Percentiles rank a stretch among this genome's conserved stretches.
phyloP scores from a whole-genome alignment of 2,888 invertebrate species.

The Drosophila suboccidentalis region DNA sequence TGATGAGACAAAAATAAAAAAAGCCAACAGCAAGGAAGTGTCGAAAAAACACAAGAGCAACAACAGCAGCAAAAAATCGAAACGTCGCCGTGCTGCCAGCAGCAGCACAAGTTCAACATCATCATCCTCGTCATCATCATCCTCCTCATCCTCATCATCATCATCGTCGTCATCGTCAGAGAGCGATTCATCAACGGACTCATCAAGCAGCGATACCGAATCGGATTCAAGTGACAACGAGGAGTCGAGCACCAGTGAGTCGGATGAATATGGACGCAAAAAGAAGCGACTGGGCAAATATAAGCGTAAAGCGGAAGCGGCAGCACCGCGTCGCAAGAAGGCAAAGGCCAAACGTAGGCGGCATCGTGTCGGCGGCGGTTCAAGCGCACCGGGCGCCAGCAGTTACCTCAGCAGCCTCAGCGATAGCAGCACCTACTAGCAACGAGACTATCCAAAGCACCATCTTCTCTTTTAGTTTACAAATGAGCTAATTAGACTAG shows the following conservation, averaged over 20 bases:
- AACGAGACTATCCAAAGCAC: conserved; percentile 27
- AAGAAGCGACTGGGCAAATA: conserved; percentile 83
- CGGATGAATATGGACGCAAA: conserved; percentile 82
- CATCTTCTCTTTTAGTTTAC: conserved; percentile 13
- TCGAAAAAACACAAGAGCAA: conserved; percentile 40
- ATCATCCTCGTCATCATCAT: conserved; percentile 34
- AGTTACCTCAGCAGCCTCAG: conserved; percentile 76
- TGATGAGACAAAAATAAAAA: conserved; percentile 32
- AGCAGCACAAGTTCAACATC: conserved; percentile 43
- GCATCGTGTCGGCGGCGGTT: conserved; percentile 66
- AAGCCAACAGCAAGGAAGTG: conserved; percentile 28
- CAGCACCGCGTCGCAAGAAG: conserved; percentile 78
- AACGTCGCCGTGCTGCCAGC: conserved; percentile 65
- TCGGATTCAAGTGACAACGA: conserved; percentile 85
- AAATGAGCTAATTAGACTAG: conserved; percentile 46
- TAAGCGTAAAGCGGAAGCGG: conserved; percentile 82
- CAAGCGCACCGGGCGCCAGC: conserved; percentile 71
- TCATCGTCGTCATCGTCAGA: conserved; percentile 35
- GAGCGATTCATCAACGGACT: conserved; percentile 31
- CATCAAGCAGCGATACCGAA: conserved; percentile 51
- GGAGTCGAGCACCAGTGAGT: conserved; percentile 83
- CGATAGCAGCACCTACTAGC: conserved; percentile 78
- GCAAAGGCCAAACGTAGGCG: conserved; percentile 82
- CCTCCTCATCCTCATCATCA: conserved; percentile 31
- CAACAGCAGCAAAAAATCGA: conserved; percentile 68